These are phyloP conservation scores for Spialia ferax DNA, from an alignment of 2,888 invertebrate genomes.

Conservation along the genomic window DNA sequence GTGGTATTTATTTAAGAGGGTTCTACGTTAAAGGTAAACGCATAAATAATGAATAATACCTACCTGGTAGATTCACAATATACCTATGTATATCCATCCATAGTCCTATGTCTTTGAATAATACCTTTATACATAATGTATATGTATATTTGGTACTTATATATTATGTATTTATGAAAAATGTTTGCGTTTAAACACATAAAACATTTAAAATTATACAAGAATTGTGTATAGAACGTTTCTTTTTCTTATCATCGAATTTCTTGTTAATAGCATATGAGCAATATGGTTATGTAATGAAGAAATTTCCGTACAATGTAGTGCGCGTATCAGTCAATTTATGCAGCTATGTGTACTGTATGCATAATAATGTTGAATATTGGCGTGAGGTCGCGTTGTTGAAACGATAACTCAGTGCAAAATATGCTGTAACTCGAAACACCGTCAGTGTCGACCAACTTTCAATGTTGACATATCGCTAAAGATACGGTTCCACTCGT, in stretches of 20 bases:
- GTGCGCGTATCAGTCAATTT: constrained; percentile 33
- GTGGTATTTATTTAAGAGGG: constrained; percentile 21
- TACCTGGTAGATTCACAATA: too few relatives aligned
- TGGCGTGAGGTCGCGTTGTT: constrained; percentile 41
- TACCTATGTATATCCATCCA: too few relatives aligned
- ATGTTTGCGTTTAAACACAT: too few relatives aligned
- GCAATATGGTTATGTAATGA: constrained; percentile 16
- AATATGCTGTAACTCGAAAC: constrained; percentile 59
- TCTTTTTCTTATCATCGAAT: neutral
- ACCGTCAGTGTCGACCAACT: constrained; percentile 51
- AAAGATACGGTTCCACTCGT: constrained; percentile 55
- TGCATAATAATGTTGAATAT: constrained; percentile 32
- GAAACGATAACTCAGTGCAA: constrained; percentile 54
- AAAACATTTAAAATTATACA: neutral
- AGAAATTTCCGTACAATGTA: constrained; percentile 26
- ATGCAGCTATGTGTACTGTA: constrained; percentile 20
- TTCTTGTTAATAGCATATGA: neutral
- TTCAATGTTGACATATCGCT: constrained; percentile 55
- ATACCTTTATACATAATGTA: neutral
- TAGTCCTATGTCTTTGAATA: too few relatives aligned
- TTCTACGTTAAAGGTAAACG: constrained; percentile 11
- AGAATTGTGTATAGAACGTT: neutral
- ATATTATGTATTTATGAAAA: too few relatives aligned
- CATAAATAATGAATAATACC: too few relatives aligned
- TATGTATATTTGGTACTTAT: neutral